Evolutionary conservation across 2,113 vertebrate species (phyloP).

Genomic region (Struthio camelus): DNA sequence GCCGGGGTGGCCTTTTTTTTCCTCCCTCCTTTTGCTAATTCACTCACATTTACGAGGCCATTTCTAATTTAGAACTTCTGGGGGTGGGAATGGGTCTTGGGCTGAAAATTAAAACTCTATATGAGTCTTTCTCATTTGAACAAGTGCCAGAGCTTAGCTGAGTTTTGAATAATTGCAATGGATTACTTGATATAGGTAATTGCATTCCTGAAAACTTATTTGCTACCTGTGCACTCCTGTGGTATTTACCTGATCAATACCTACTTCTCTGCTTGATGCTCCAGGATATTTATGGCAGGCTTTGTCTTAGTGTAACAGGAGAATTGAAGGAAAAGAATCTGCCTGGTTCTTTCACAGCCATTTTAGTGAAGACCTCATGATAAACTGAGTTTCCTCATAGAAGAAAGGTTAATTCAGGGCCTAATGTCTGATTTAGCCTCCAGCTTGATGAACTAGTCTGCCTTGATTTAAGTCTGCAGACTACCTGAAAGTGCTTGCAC

Average conservation of each 20-base stretch:
- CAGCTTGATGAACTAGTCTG: conserved; percentile 23
- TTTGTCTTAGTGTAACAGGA: neutral
- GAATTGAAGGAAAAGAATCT: neutral
- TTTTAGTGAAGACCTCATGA: neutral
- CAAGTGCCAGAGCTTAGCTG: rapidly evolving
- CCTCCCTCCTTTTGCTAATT: neutral
- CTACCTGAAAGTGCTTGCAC: neutral
- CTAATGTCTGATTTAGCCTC: neutral
- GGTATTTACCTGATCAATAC: neutral
- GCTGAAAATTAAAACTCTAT: neutral
- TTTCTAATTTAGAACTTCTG: neutral
- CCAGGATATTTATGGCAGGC: neutral
- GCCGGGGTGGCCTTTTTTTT: rapidly evolving
- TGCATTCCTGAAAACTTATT: neutral
- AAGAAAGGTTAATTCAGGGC: neutral
- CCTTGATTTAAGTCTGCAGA: neutral
- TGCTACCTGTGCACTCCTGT: neutral
- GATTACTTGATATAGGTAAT: neutral
- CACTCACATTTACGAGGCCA: neutral
- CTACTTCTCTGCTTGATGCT: neutral
- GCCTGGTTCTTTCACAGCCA: neutral
- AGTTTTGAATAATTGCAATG: neutral
- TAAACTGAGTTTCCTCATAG: neutral
- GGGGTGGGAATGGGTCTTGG: neutral
- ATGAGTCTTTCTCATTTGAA: neutral